phyloP scores from a whole-genome alignment of 1,140 invertebrate species.

The Polypedilum vanderplanki region DNA sequence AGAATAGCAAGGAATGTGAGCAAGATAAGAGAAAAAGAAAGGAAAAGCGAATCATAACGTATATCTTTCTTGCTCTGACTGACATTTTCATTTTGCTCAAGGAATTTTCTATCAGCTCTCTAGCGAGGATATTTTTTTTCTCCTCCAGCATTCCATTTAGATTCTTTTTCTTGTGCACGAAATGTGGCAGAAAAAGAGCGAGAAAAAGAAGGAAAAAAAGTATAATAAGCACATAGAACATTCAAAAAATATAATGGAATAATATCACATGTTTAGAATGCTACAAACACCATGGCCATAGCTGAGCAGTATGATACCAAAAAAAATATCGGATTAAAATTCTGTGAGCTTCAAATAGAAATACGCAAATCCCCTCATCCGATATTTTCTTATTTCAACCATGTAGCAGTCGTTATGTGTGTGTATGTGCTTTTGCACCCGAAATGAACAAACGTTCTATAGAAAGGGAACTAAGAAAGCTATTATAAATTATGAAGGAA shows the following conservation, averaged over 20 bases:
- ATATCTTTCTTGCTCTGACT: slow-evolving; percentile 22
- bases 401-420: neutral
- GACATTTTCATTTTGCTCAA: slow-evolving; percentile 25
- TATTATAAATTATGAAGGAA: neutral
- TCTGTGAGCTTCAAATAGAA: slow-evolving; percentile 21
- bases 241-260: slow-evolving; percentile 26
- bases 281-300: neutral
- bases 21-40: neutral
- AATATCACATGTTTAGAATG: slow-evolving; percentile 25
- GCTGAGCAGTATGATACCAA: neutral
- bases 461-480: neutral
- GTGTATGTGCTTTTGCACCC: neutral
- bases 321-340: slow-evolving; percentile 24
- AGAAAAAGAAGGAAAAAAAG: neutral
- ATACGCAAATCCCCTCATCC: neutral
- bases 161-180: neutral
- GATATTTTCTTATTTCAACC: slow-evolving; percentile 7
- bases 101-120: neutral
- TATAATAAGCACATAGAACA: slow-evolving; percentile 4
- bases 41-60: neutral
- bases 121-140: neutral
- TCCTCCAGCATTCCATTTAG: neutral
- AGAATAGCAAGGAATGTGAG: neutral
- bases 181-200: neutral
- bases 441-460: neutral